Evolutionary conservation across 2,113 vertebrate genomes (phyloP), one percentile per base, ranked within the genome.

Genomic region (Sporophila hypoxantha): DNA sequence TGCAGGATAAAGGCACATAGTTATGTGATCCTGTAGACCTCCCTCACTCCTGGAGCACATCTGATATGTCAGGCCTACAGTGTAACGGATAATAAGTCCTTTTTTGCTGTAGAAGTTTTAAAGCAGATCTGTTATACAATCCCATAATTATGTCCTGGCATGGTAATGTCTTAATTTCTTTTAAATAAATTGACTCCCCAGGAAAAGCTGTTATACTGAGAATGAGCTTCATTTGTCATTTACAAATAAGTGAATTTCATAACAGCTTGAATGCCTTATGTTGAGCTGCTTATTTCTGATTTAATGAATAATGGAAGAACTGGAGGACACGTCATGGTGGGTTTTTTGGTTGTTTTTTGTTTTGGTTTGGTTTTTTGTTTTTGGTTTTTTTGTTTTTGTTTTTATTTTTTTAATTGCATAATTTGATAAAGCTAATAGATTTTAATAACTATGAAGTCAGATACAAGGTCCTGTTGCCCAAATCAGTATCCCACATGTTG

Each of bases 181-280:
- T 65, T n/a, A 93, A 91, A 81, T 91, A 76, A 81, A 91, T 81
- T 71, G 73, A 68, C 62, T 93, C 46, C 69, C 30, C 25, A 26
- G 82, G 82, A 90, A 77, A 85, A 91, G 74, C 76, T 94, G 79
- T 86, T 92, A 27, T 5, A 50, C 50, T 59, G 69, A 83, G 44
- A 74, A 65, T 59, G 59, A 83, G 29, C 39, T 83, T 82, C 22
- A 23, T 87, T 93, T 85, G 76, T 91, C 87, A 85, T 67, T 95
- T 92, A 65, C 57, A 91, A 88, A 87, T 91, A 89, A 90, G 36
- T 85, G 19, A 70, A 60, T 83, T 91, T 67, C 4, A 0, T 75
- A 88, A 80, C 82, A 92, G 87, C 82, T 92, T 92, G 91, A 57
- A 85, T 87, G 52, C 89, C 78, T 80, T 95, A 57, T 92, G 87